phyloP scores from a whole-genome alignment of 1,140 invertebrate genomes.

The Sminthurinus signatus region DNA sequence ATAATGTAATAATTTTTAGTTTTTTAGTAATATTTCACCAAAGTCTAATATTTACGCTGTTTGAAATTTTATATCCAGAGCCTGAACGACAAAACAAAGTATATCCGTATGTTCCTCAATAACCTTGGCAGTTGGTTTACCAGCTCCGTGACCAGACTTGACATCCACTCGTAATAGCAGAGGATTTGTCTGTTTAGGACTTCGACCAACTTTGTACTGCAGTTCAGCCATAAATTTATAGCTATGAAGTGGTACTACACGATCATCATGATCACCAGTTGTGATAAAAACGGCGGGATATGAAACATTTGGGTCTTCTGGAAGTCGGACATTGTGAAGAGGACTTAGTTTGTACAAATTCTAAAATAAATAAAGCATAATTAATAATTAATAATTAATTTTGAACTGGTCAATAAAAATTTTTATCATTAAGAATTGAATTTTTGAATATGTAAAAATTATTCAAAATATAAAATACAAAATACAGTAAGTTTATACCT shows the following conservation, averaged over 20 bases:
- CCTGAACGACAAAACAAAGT: slow-evolving; percentile 49
- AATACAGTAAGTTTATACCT: slow-evolving; percentile 42
- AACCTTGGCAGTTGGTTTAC: slow-evolving; percentile 53
- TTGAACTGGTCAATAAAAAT: no score
- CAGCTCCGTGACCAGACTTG: slow-evolving; percentile 59
- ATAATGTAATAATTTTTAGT: no score
- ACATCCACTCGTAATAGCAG: slow-evolving; percentile 56
- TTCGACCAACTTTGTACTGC: slow-evolving; percentile 50
- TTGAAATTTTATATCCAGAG: slow-evolving; percentile 47
- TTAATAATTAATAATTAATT: no score
- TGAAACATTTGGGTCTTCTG: slow-evolving; percentile 46
- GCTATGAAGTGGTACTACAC: slow-evolving; percentile 58
- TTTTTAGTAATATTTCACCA: no score
- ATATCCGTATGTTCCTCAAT: slow-evolving; percentile 53
- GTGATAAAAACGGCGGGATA: slow-evolving; percentile 49
- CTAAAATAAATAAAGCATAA: slow-evolving; percentile 66
- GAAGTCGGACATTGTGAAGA: slow-evolving; percentile 79
- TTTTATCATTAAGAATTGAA: no score
- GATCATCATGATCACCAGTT: slow-evolving; percentile 63
- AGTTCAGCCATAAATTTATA: slow-evolving; percentile 59
- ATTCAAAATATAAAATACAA: no score
- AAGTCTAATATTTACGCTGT: no score
- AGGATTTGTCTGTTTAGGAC: slow-evolving; percentile 51
- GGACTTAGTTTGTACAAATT: slow-evolving; percentile 90
- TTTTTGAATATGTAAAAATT: no score